These are phyloP conservation scores for Hemicentrotus pulcherrimus DNA, from an alignment of 35 echinoderm and acorn worm species.

Conservation along the genomic window DNA sequence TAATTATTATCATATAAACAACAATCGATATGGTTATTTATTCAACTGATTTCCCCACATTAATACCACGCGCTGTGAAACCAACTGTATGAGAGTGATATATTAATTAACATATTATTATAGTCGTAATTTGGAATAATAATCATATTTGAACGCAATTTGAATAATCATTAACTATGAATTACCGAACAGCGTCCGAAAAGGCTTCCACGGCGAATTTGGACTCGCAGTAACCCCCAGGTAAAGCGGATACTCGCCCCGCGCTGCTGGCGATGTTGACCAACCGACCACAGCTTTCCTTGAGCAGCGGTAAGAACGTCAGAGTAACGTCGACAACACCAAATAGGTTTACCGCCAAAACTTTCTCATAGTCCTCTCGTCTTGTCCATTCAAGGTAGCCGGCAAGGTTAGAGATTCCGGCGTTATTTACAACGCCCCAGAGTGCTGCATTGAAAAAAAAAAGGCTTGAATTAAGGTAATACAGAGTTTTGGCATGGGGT, in stretches of 20 bases:
- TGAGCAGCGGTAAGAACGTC: conserved; percentile 77
- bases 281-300: conserved; percentile 75
- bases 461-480: neutral
- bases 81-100: too few species aligned
- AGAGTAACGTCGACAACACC: conserved; percentile 89
- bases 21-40: too few species aligned
- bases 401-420: conserved; percentile 62
- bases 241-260: conserved; percentile 48
- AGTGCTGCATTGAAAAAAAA: conserved; percentile 57
- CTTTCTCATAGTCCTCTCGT: conserved; percentile 60
- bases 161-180: too few species aligned
- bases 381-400: conserved; percentile 69
- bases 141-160: too few species aligned
- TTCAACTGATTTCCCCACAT: too few species aligned
- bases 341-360: conserved; percentile 78
- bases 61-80: too few species aligned
- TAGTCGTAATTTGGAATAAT: too few species aligned
- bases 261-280: conserved; percentile 80
- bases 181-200: conserved; percentile 82
- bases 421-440: conserved; percentile 96
- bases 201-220: conserved; percentile 89
- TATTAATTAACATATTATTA: too few species aligned
- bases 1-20: too few species aligned
- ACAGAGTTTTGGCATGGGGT: too few species aligned
- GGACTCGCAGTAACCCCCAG: conserved; percentile 71